Evolutionary conservation across 2,797 vertebrate genomes (phyloP), one percentile per base, ranked within the genome.

Genomic region (Liasis olivaceus): DNA sequence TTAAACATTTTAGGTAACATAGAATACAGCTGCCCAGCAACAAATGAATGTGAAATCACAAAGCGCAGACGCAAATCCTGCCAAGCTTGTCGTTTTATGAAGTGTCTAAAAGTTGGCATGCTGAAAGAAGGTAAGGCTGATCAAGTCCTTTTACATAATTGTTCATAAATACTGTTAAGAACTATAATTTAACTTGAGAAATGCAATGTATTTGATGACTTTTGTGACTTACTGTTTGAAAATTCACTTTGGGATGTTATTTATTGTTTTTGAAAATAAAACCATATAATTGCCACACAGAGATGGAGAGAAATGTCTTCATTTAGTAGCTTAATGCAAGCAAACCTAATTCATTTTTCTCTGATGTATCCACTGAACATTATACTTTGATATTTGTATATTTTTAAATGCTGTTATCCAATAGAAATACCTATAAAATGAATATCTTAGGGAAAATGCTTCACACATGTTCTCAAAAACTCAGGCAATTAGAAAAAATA

Each of bases 61-160:
- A 99, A 99, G 97, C 99, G 99, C 97, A 98, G 99, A 98, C 99
- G 99, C 98, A 99, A 99, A 97, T 99, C 99, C 87, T 99, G 99
- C 98, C 99, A 99, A 98, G 99, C 99, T 95, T 99, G 99, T 98
- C 99, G 99, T 97, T 99, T 99, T 98, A 99, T 99, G 99, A 99
- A 99, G 98, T 99, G 99, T 98, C 98, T 99, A 96, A 99, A 99
- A 97, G 99, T 99, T 94, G 99, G 99, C 96, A 99, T 99, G 99
- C 98, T 99, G 98, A 99, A 99, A 97, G 99, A 99, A 99, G 99
- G 99, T 99, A 98, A 98, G 98, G 47, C 94, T 89, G 24, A 11
- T 88, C 28, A 5, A 3, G 26, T 88, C 90, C 72, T 0, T 72
- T 69, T 91, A 51, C 0, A 1, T 93, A 1, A 56, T n/a, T 95